Evolutionary conservation across 2,113 vertebrate species (phyloP), one percentile per base, ranked within the genome.

Genomic region (Aegotheles bennettii): DNA sequence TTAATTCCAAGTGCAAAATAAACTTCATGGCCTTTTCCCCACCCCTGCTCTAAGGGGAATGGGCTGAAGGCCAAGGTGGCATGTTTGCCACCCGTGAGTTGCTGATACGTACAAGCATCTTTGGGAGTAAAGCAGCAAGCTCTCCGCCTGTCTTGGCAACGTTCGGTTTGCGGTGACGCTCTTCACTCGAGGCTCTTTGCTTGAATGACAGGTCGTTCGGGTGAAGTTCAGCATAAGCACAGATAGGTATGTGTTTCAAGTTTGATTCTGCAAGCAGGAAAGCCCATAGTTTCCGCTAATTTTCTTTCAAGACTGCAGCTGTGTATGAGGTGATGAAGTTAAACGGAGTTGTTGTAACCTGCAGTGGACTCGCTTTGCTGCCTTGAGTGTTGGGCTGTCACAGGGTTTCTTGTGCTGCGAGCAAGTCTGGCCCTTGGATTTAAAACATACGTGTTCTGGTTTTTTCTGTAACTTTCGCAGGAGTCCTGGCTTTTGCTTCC

Each of bases 1-100:
- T 65, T 54, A 33, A 65, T 93, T 94, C 92, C 64, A 48, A 81
- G 64, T 74, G 82, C 76, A 84, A 36, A 81, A 33, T 75, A 84
- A 94, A 81, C 68, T 87, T 75, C 3, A 2, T 35, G 73, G 80
- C 65, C 48, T 95, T 93, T 90, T 64, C n/a, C 18, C 36, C 8
- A 47, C 9, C 61, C 15, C 33, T 0, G 3, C 69, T 56, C 28
- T 4, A 11, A 60, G 45, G 60, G 68, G 48, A 88, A 3, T 9
- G 45, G 88, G 89, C 86, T 86, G 3, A 60, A 77, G 76, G 78
- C 92, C 94, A 89, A 47, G 65, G 19, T 56, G 1, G 4, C 13
- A 6, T 40, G 82, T 90, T 94, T 87, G 78, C 75, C 15, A 1
- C 40, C 43, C 7, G 50, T 28, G 68, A 74, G 18, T 33, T 64